Conservation (phyloP, 2,113 vertebrate genomes). For the Gasterosteus nipponicus region DNA sequence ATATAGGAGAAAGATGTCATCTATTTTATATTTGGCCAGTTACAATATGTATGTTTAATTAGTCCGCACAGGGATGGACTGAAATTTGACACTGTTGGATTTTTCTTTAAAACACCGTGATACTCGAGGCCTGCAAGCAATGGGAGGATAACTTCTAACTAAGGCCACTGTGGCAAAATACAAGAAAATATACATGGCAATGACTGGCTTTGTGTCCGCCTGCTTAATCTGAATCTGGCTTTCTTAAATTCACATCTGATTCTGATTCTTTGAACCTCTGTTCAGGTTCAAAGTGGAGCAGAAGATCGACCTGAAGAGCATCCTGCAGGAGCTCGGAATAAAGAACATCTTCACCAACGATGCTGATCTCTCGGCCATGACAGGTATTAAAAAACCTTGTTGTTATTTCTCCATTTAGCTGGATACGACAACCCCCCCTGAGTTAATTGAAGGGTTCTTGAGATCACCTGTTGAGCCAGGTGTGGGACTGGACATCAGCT, state of each 20-base stretch:
- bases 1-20: background rate
- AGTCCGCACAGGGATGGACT: background rate
- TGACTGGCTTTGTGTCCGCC: background rate
- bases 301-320: slow-evolving; percentile 90
- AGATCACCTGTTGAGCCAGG: background rate
- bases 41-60: background rate
- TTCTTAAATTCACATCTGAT: background rate
- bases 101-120: background rate
- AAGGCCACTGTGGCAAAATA: background rate
- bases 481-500: background rate
- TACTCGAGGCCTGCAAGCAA: background rate
- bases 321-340: slow-evolving; percentile 90
- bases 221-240: background rate
- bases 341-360: slow-evolving; percentile 88
- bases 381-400: slow-evolving; percentile 71
- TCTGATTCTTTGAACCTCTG: background rate
- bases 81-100: background rate
- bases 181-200: background rate
- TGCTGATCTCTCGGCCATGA: slow-evolving; percentile 94
- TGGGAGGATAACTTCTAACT: background rate
- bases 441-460: background rate
- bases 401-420: background rate
- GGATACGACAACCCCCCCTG: background rate
- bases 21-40: background rate
- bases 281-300: slow-evolving; percentile 95